Base-by-base conservation (phyloP, 2,113 vertebrate species). In the Nibea coibor region DNA sequence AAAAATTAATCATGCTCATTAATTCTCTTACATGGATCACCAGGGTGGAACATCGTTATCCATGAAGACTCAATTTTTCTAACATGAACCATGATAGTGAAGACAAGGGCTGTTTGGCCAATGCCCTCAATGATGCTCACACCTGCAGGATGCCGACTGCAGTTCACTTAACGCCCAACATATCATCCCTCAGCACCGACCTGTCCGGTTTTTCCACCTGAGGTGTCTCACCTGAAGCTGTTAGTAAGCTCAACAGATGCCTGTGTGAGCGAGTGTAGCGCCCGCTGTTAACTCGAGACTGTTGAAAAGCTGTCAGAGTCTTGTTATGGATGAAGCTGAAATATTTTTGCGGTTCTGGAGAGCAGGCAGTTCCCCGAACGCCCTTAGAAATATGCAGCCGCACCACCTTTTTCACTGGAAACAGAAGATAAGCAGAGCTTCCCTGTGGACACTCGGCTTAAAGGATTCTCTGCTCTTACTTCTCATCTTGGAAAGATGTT, bases 361-460 rank as follows among this genome's bases (percentile, higher is more conserved):
- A 20, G 50, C 5, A 14, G 58, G 22, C n/a, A 1, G 70, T 24
- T 31, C 39, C 22, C 54, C 47, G 22, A 3, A 3, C 7, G 10
- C 50, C 31, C 26, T 65, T 42, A 56, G 56, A 45, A 54, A 57
- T 4, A 43, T 53, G 69, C 57, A 48, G 39, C 65, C 15, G 47
- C 45, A 42, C 20, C 28, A 53, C 39, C 42, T 66, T 75, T 22
- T 71, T 28, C 17, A 64, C 22, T 65, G 70, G 71, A 22, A 66
- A 50, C 45, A 2, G 11, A 16, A 54, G 82, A 72, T 79, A 47
- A 88, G 79, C 59, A 54, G 7, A 76, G 24, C 28, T 17, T 81
- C 68, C 72, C 81, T 12, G 68, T 20, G 45, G 68, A 87, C 43
- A 0, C 61, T 47, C 22, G 0, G 59, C 59, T 75, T 70, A 71